phyloP scores from a whole-genome alignment of 2,113 vertebrate genomes.

The Charina bottae region DNA sequence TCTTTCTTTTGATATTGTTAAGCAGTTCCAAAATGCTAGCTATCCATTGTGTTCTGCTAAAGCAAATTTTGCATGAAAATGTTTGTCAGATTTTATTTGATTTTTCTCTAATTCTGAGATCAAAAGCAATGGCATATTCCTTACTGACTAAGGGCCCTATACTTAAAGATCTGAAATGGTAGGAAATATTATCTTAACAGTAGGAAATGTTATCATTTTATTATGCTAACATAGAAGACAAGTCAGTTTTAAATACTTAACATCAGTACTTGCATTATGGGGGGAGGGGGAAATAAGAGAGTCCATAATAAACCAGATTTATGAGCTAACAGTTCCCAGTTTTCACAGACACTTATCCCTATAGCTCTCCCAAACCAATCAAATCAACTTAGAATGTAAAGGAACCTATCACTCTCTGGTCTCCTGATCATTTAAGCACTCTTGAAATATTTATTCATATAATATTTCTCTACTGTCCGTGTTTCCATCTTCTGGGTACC shows the following conservation, averaged over 20 bases:
- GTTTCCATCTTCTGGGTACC: not conserved
- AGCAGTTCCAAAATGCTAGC: not conserved
- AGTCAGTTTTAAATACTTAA: not conserved
- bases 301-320: not conserved
- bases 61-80: not conserved
- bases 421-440: not conserved
- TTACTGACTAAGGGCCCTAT: not conserved
- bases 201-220: not conserved
- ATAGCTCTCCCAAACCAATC: not conserved
- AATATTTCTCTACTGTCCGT: not conserved
- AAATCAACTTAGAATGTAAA: not conserved
- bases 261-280: not conserved
- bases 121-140: not conserved
- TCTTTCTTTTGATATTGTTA: not conserved
- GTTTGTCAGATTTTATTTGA: not conserved
- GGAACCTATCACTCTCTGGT: not conserved
- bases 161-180: not conserved
- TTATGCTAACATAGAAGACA: not conserved
- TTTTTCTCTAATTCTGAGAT: not conserved
- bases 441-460: not conserved
- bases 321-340: not conserved
- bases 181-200: no score
- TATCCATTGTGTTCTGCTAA: not conserved
- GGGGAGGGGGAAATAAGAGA: not conserved
- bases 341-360: not conserved